These are phyloP conservation scores for Tamandua tetradactyla DNA, from an alignment of 2,797 vertebrate genomes.

Conservation along the genomic window DNA sequence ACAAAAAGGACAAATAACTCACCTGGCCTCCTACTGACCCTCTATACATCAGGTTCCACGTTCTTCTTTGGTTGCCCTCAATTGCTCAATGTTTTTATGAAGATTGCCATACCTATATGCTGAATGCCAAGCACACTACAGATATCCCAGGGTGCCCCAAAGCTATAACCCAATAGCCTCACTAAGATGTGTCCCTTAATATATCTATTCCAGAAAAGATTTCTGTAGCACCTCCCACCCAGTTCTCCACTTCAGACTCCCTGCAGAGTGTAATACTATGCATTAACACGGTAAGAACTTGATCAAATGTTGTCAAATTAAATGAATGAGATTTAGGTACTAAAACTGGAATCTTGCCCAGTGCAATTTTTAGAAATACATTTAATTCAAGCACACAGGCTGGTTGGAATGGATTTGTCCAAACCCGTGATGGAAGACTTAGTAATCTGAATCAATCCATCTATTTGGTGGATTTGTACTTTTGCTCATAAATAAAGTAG, in stretches of 20 bases:
- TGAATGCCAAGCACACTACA: background rate
- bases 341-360: background rate
- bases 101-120: background rate
- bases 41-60: accelerated
- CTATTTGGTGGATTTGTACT: background rate
- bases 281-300: background rate
- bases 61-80: background rate
- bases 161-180: background rate
- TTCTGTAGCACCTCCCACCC: background rate
- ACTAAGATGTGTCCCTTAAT: background rate
- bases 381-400: background rate
- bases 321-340: background rate
- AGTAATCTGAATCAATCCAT: background rate
- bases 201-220: background rate
- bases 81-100: background rate
- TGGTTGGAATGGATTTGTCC: background rate
- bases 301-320: background rate
- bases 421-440: background rate
- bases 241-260: background rate
- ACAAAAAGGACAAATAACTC: background rate
- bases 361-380: background rate
- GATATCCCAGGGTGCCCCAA: background rate
- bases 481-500: constrained; percentile 58
- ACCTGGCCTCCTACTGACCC: background rate
- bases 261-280: background rate